Evolutionary conservation across 2,888 invertebrate species (phyloP).

Genomic region (Pandemis cinnamomeana): DNA sequence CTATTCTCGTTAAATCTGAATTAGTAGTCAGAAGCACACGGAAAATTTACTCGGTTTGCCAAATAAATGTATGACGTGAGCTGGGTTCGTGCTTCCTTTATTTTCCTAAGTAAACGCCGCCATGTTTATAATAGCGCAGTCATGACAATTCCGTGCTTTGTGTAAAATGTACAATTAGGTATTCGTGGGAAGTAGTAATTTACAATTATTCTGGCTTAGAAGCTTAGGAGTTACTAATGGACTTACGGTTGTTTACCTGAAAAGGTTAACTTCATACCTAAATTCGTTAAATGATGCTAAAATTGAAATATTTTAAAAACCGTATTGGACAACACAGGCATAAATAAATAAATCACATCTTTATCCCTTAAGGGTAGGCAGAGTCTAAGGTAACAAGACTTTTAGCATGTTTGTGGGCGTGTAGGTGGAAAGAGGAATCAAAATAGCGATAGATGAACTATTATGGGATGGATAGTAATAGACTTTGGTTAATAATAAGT

Average conservation of each 20-base stretch:
- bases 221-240: conserved; percentile 19
- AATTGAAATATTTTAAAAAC: neutral
- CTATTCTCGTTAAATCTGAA: conserved; percentile 9
- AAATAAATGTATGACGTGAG: conserved; percentile 68
- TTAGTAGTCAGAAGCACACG: conserved; percentile 3
- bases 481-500: no score
- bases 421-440: no score
- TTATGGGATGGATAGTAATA: no score
- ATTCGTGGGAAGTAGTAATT: conserved; percentile 39
- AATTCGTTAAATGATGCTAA: neutral
- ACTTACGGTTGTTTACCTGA: conserved; percentile 19
- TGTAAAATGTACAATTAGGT: conserved; percentile 40
- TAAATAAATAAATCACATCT: neutral
- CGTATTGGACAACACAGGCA: no score
- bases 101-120: conserved; percentile 52
- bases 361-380: no score
- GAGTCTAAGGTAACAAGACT: no score
- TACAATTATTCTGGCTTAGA: conserved; percentile 26
- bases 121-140: conserved; percentile 50
- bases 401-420: no score
- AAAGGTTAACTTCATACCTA: neutral
- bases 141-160: conserved; percentile 47
- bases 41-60: conserved; percentile 48
- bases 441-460: no score
- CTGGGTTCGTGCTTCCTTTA: conserved; percentile 58